Evolutionary conservation across 2,888 invertebrate genomes (phyloP), one percentile per base, ranked within the genome.

Genomic region (Netelia fuscicornis): DNA sequence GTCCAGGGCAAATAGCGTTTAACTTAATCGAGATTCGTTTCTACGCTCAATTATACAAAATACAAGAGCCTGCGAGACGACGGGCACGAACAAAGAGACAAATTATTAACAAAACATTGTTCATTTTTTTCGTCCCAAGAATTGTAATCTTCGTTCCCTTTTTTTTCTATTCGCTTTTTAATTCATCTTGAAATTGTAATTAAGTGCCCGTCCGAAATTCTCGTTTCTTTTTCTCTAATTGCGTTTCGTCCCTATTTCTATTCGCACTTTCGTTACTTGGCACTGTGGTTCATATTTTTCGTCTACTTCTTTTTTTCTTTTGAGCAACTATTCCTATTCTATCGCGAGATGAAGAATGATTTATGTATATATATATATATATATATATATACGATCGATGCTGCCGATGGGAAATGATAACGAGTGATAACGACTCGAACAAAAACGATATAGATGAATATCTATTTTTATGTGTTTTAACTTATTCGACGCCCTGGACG

Each of bases 321-420:
- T 86, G 83, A 86, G 86, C 83, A 86, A 86, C 86, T 86, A 87
- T 85, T 82, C 77, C 79, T 87, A 84, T 44, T 74, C 85, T 83
- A 83, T 67, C 48, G 67, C 67, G 76, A 70, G 64, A 78, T 58
- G 60, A 52, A 62, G 56, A 83, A 67, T 78, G 30, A 71, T 48
- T 72, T 25, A 44, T n/a, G 44, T 20, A 62, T 52, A 23, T 65
- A 17, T 60, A 30, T 25, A 44, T n/a, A 65, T 20, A 62, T 52
- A 23, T 71, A 13, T 52, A 70, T 60, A 42, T 2, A 64, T 58
- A 23, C 13, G 13, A 44, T 70, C 52, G 17, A 60, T 70, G 54
- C 37, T 72, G 77, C 67, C 62, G 64, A 77, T 81, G 11, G 20
- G 9, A 60, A 44, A 76, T 64, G 37, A 64, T 62, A 17, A 80